Evolutionary conservation across 2,797 vertebrate species (phyloP).

Genomic region (Tiaroga cobitis): DNA sequence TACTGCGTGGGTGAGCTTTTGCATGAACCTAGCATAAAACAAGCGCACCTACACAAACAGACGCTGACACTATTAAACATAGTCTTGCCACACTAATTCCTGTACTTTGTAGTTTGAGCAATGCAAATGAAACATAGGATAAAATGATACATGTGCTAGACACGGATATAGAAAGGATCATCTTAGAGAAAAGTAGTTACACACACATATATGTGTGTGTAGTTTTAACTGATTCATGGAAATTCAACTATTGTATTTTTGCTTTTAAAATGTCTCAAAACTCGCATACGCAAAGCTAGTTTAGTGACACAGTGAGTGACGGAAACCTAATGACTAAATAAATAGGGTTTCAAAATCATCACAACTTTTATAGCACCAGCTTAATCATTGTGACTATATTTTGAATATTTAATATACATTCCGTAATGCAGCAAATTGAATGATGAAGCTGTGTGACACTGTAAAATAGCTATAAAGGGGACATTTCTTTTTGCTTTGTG

Average conservation of each 20-base stretch:
- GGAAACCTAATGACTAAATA: not conserved
- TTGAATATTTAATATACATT: not conserved
- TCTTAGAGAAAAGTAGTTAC: not conserved
- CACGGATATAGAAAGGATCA: not conserved
- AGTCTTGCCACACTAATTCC: conserved; percentile 30
- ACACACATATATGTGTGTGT: not conserved
- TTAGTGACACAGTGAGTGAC: not conserved
- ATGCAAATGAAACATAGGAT: conserved; percentile 17
- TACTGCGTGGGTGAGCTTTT: conserved; percentile 75
- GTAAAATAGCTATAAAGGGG: not conserved
- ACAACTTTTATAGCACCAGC: not conserved
- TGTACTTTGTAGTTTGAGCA: conserved; percentile 34
- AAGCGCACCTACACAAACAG: conserved; percentile 22
- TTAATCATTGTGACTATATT: not conserved
- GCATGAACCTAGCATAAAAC: conserved; percentile 67
- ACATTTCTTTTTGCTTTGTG: not conserved
- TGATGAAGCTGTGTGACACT: not conserved
- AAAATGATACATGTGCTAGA: conserved; percentile 8
- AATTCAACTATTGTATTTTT: not conserved
- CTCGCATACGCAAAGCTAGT: not conserved
- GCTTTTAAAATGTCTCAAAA: not conserved
- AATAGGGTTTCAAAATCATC: too few relatives aligned
- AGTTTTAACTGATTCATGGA: not conserved
- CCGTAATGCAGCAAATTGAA: not conserved
- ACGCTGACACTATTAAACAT: conserved; percentile 23